Conservation (phyloP, 2,888 invertebrate species). For the Thelaira solivaga region DNA sequence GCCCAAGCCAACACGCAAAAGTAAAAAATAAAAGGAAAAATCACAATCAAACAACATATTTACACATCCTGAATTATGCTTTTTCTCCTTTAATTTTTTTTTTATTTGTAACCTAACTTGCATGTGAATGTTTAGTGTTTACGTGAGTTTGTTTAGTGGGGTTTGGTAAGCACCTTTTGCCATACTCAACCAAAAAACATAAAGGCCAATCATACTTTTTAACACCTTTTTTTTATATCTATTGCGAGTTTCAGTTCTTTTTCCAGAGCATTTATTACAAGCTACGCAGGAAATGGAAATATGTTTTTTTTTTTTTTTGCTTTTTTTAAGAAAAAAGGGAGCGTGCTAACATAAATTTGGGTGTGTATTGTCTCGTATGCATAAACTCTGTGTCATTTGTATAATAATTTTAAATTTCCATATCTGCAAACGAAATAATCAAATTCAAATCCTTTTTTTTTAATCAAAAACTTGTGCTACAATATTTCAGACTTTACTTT, state of each 20-base stretch:
- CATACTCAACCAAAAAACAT: conserved; percentile 39
- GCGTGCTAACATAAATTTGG: conserved; percentile 45
- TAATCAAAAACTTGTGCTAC: too few species aligned
- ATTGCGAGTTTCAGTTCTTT: conserved; percentile 3
- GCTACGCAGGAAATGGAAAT: conserved; percentile 58
- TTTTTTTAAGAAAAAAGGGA: too few species aligned
- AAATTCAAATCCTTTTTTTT: too few species aligned
- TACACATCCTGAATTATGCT: conserved; percentile 10
- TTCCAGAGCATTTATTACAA: conserved; percentile 29
- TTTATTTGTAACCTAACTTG: too few species aligned
- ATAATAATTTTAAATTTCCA: too few species aligned
- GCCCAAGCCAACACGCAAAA: conserved; percentile 1
- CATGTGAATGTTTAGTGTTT: background rate
- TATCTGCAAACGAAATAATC: too few species aligned
- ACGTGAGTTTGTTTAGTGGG: conserved; percentile 31
- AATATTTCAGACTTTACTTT: too few species aligned
- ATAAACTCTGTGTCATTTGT: too few species aligned
- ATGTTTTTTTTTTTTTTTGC: conserved; percentile 30
- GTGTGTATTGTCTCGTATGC: conserved; percentile 26
- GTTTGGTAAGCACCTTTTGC: conserved; percentile 42
- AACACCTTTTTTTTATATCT: conserved; percentile 58
- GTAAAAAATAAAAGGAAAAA: background rate
- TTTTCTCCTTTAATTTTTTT: background rate
- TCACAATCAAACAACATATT: conserved; percentile 20
- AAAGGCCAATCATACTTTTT: conserved; percentile 65